Percentiles rank a stretch among this genome's conserved stretches.
Evolutionary conservation across 2,888 invertebrate species (phyloP).

Genomic region (Artemia sinica): DNA sequence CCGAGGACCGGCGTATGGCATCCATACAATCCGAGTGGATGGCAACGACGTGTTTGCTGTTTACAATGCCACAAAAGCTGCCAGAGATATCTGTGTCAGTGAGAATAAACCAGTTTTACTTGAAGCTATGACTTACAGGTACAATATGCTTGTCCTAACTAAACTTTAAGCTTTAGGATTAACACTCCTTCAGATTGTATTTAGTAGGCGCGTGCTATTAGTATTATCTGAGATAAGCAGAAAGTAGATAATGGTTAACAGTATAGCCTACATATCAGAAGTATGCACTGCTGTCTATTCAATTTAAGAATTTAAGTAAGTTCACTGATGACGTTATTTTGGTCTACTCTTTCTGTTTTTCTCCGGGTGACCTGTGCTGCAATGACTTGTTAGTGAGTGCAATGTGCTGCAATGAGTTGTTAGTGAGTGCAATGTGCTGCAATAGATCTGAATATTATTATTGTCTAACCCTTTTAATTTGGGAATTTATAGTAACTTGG

Average conservation of each 20-base stretch:
- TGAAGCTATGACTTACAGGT: constrained; percentile 95
- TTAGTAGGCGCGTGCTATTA: background rate
- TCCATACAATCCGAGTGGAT: constrained; percentile 73
- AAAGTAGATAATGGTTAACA: background rate
- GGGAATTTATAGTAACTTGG: too few species aligned
- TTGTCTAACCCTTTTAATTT: too few species aligned
- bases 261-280: background rate
- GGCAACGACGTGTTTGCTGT: constrained; percentile 93
- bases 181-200: constrained; percentile 15
- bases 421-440: too few species aligned
- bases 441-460: too few species aligned
- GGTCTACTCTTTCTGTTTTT: too few species aligned
- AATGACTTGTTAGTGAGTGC: too few species aligned
- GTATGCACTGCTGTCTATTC: too few species aligned
- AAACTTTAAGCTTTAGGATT: constrained; percentile 14
- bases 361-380: too few species aligned
- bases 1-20: constrained; percentile 75
- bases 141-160: constrained; percentile 22
- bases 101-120: constrained; percentile 75
- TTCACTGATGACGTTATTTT: too few species aligned
- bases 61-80: constrained; percentile 65
- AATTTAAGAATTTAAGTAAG: too few species aligned
- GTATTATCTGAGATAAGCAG: background rate
- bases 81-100: constrained; percentile 50
- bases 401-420: too few species aligned